Conservation (phyloP, 2,797 vertebrate species). For the Acanthurus leucopareius region DNA sequence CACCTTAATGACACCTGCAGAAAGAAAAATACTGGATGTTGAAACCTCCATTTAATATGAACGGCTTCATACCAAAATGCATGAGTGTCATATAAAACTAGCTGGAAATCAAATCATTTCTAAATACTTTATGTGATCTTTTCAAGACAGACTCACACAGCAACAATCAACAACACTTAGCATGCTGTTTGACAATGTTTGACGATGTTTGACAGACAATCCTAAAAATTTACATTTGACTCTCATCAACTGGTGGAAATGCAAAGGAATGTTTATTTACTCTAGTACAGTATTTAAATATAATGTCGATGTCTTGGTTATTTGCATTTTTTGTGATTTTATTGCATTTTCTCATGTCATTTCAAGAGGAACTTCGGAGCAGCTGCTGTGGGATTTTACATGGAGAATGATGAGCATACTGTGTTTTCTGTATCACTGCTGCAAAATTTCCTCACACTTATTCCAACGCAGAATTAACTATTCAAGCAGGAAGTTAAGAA, state of each 20-base stretch:
- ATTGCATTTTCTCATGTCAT: background rate
- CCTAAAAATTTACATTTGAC: too few relatives aligned
- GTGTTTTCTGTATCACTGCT: too few relatives aligned
- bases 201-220: background rate
- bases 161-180: background rate
- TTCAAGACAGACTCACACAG: constrained; percentile 1
- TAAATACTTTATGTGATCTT: too few relatives aligned
- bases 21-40: background rate
- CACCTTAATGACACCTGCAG: background rate
- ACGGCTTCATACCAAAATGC: background rate
- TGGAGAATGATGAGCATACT: too few relatives aligned
- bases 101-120: too few relatives aligned
- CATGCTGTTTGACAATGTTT: background rate
- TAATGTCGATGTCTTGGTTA: background rate
- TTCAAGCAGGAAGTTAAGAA: background rate
- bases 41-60: background rate
- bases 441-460: too few relatives aligned
- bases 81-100: too few relatives aligned
- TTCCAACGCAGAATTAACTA: too few relatives aligned
- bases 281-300: background rate
- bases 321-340: background rate
- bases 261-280: background rate
- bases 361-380: too few relatives aligned
- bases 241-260: too few relatives aligned
- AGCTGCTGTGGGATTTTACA: background rate